Percentiles rank a stretch among this genome's conserved stretches.
phyloP scores from a whole-genome alignment of 2,113 vertebrate genomes.

The Apodemus speciosus region DNA sequence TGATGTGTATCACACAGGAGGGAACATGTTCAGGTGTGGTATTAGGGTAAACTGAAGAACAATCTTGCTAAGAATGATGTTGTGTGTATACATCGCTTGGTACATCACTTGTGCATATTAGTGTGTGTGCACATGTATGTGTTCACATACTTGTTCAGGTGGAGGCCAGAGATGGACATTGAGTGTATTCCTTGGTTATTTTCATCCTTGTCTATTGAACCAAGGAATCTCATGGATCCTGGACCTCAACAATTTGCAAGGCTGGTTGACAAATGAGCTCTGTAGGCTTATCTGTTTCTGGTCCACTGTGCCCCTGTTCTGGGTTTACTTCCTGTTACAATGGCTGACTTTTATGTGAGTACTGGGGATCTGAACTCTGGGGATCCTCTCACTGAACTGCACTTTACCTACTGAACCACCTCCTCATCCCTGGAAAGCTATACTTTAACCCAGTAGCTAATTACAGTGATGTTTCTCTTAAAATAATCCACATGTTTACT shows the following conservation, averaged over 20 bases:
- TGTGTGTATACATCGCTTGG: not conserved
- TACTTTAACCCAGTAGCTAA: conserved; percentile 1
- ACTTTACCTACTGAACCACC: not conserved
- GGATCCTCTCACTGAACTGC: too few species aligned
- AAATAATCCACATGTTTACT: conserved; percentile 3
- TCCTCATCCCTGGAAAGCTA: not conserved
- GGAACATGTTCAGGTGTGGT: not conserved
- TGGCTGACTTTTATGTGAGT: not conserved
- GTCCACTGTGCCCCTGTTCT: too few species aligned
- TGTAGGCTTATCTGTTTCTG: not conserved
- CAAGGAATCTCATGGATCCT: too few species aligned
- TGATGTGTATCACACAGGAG: not conserved
- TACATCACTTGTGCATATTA: not conserved
- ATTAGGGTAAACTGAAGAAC: not conserved
- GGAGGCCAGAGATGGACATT: not conserved
- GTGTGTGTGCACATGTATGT: not conserved
- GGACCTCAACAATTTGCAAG: not conserved
- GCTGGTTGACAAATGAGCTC: not conserved
- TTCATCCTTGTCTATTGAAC: not conserved
- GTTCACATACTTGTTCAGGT: not conserved
- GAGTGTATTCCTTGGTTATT: not conserved
- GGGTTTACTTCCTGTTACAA: not conserved
- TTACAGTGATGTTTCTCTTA: not conserved
- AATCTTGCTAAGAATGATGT: too few species aligned
- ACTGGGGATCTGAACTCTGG: not conserved